A percentile compares a stretch with the other conserved stretches of the same genome.
These are phyloP conservation scores for Erpornis zantholeuca DNA, from an alignment of 2,113 vertebrate species.

Conservation along the genomic window DNA sequence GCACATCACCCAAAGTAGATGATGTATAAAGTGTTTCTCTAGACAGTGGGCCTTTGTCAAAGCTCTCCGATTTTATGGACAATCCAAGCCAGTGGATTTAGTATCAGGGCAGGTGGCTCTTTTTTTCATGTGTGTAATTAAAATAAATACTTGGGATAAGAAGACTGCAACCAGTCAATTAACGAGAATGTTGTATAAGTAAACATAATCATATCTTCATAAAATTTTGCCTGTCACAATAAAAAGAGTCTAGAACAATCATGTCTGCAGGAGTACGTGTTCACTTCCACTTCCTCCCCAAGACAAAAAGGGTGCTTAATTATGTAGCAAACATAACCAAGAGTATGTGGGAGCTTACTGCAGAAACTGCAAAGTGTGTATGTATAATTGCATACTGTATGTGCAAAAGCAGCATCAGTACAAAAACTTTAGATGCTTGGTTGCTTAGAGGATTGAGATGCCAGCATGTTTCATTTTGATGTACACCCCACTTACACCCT, in stretches of 20 bases:
- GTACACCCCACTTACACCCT: not conserved
- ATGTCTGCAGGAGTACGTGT: not conserved
- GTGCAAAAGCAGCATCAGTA: not conserved
- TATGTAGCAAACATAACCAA: not conserved
- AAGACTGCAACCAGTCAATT: not conserved
- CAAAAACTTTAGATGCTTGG: not conserved
- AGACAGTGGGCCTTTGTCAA: not conserved
- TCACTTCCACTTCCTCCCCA: not conserved
- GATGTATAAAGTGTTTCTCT: not conserved
- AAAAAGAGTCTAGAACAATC: not conserved
- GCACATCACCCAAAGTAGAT: not conserved
- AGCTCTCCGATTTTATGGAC: not conserved
- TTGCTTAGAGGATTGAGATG: not conserved
- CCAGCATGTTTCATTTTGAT: not conserved
- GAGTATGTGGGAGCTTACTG: not conserved
- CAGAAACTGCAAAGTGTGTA: not conserved
- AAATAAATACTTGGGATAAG: not conserved
- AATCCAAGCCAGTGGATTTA: not conserved
- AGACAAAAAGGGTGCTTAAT: not conserved
- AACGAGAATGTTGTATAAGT: not conserved
- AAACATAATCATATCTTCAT: not conserved
- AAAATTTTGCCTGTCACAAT: not conserved
- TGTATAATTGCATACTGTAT: not conserved
- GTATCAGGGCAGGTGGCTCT: not conserved
- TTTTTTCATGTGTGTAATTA: not conserved